Base-by-base conservation (phyloP, 1,140 invertebrate species). In the honey bee (Apis mellifera) region DNA sequence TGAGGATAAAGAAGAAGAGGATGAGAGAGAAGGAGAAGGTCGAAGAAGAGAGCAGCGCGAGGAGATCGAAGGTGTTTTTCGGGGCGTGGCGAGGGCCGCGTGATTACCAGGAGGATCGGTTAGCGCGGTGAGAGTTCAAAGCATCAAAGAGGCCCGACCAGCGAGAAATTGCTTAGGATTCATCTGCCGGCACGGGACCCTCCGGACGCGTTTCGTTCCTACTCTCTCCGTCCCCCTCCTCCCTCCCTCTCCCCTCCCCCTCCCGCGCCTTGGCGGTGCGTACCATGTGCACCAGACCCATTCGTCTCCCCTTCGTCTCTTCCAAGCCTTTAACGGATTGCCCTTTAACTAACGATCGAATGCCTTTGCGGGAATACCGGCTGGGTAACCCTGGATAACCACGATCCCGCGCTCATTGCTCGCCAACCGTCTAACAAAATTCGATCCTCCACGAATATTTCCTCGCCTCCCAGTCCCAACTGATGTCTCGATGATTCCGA, bases 111-210 rank as follows among this genome's bases (percentile, higher is more conserved):
- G 90, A 91, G 92, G 91, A 93, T 93, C 93, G 92, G 93, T 94
- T 92, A 94, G 93, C 89, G 92, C 93, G 93, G 93, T 93, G 93
- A 94, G 92, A 93, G 93, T 94, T 93, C 92, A 94, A 94, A 93
- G 93, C 92, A 93, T 93, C 93, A 94, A 94, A 94, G 92, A 91
- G 90, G 88, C 89, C 93, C 92, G 92, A 93, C 92, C 90, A 91
- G 90, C 93, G 92, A 93, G 92, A 94, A 93, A 93, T 94, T 94
- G 92, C 92, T 93, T 91, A 92, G 92, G 91, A 93, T 93, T 93
- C 92, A 93, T 93, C 87, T 90, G 85, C 87, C 90, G 90, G 88
- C 89, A 89, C 86, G 86, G 87, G 87, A 82, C 79, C 79, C 79
- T 82, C 79, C 72, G 79, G 79, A 76, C 72, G 50, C 70, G 70